Evolutionary conservation across 2,797 vertebrate species (phyloP), one percentile per base, ranked within the genome.

Genomic region (Sebastes itinus): DNA sequence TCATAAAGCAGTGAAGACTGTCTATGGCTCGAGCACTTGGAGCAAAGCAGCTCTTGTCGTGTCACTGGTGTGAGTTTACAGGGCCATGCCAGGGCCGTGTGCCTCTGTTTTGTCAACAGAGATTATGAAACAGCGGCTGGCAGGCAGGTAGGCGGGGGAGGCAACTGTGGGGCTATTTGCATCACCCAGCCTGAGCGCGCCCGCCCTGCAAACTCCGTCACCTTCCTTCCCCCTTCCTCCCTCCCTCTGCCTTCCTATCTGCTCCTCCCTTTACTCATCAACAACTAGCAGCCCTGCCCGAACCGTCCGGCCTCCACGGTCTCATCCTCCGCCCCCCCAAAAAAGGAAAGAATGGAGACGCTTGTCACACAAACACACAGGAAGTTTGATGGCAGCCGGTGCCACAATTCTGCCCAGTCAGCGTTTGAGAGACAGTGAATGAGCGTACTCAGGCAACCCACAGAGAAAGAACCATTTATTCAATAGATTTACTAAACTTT

Each of bases 81-180:
- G 30, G 84, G 65, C 80, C 80, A 35, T 72, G 69, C 18, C 71
- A n/a, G 86, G 88, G 69, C 83, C 18, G 73, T 58, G 80, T 32
- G 89, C 80, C 82, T 86, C 83, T 92, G 83, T 93, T 94, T 94
- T 91, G 92, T 88, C 93, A 94, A 92, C 92, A 92, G 80, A 88
- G 89, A 92, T 94, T 92, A 93, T 89, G 88, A 92, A 89, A 88
- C 75, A 82, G 78, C 35, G 61, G 72, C 72, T 71, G 70, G 72
- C 77, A 25, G 78, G 75, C 65, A 49, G 72, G 75, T 66, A 58
- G 73, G 61, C 32, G 10, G 73, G 75, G 58, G 73, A 62, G 76
- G 72, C 23, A 9, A 71, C 76, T 32, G 70, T 8, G 60, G 23
- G 66, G 59, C 78, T 85, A 77, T 90, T 89, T 88, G 81, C 81